phyloP scores from a whole-genome alignment of 1,140 invertebrate species.

The Hylaeus anthracinus region DNA sequence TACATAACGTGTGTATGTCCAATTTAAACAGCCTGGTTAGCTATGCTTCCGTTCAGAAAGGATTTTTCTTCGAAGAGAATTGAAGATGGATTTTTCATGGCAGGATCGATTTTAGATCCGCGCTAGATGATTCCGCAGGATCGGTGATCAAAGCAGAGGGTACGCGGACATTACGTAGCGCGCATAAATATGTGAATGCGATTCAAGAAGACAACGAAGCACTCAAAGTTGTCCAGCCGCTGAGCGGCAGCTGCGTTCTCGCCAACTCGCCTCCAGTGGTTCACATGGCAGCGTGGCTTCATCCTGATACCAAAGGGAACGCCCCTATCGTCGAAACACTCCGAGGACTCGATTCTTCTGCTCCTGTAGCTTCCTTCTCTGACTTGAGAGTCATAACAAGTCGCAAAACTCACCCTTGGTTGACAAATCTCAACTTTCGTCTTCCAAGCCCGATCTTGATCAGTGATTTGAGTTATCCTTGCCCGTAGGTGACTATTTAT shows the following conservation, averaged over 20 bases:
- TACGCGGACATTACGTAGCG: conserved; percentile 61
- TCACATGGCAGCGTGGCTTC: conserved; percentile 50
- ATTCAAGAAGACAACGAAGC: conserved; percentile 65
- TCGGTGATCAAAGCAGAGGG: conserved; percentile 35
- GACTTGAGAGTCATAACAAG: neutral
- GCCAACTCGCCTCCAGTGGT: conserved; percentile 66
- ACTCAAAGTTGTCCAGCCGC: conserved; percentile 64
- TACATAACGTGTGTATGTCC: no score
- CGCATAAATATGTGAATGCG: conserved; percentile 70
- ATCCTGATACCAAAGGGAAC: neutral
- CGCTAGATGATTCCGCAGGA: conserved; percentile 12
- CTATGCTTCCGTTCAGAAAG: neutral
- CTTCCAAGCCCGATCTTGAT: neutral
- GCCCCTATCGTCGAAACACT: neutral
- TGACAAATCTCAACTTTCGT: neutral
- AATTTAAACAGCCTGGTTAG: no score
- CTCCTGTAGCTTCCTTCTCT: neutral
- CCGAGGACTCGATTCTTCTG: neutral
- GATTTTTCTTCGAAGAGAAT: neutral
- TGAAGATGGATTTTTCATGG: no score
- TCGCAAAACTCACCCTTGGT: neutral
- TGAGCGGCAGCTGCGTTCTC: conserved; percentile 59
- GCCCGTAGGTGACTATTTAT: no score
- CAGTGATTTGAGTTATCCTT: neutral
- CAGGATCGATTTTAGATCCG: conserved; percentile 23